These are phyloP conservation scores for Plectropomus leopardus DNA, from an alignment of 2,113 vertebrate genomes.

Conservation along the genomic window DNA sequence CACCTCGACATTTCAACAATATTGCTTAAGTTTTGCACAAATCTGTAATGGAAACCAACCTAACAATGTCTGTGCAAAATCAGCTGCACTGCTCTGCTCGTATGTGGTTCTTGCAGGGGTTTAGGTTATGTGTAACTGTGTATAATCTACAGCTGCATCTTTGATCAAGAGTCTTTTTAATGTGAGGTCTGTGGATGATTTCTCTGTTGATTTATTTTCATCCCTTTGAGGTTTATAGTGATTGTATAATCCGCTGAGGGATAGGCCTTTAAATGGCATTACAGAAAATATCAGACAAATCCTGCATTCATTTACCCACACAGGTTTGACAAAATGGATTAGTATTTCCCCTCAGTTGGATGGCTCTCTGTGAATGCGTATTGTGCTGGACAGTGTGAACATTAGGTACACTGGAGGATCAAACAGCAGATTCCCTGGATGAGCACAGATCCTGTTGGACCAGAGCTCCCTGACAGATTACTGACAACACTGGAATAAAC, in stretches of 20 bases:
- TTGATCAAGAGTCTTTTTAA: background rate
- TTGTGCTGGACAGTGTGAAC: background rate
- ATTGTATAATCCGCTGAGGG: background rate
- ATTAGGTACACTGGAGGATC: background rate
- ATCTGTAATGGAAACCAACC: too few relatives aligned
- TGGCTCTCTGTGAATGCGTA: background rate
- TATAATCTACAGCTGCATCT: background rate
- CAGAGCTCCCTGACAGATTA: background rate
- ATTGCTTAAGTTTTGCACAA: too few relatives aligned
- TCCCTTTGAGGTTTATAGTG: background rate
- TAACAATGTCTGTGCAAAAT: too few relatives aligned
- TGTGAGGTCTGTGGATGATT: background rate
- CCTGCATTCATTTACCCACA: background rate
- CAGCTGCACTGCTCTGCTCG: too few relatives aligned
- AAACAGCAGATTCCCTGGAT: background rate
- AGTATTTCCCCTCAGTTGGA: background rate
- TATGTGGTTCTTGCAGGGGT: too few relatives aligned
- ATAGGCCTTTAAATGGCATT: background rate
- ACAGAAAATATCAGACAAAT: background rate
- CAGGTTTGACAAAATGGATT: background rate
- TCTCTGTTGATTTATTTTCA: background rate
- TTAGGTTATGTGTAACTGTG: too few relatives aligned
- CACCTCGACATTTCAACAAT: too few relatives aligned
- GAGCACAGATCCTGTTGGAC: background rate
- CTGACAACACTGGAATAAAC: background rate